Evolutionary conservation across 1,140 invertebrate species (phyloP).

Genomic region (Branchinecta lindahli): DNA sequence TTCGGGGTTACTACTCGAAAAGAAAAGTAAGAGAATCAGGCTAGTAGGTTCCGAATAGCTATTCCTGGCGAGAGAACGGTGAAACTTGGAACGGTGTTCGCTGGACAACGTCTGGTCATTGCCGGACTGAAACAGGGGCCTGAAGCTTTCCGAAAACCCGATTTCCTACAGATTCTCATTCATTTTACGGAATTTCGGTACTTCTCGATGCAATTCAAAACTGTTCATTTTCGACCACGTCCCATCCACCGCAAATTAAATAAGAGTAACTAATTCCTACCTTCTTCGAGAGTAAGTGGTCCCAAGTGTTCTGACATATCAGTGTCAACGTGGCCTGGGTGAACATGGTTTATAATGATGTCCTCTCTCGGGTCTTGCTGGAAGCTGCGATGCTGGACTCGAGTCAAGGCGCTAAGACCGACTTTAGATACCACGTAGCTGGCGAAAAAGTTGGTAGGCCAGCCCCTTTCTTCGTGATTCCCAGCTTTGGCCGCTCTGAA

Average conservation of each 20-base stretch:
- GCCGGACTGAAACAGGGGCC: no score
- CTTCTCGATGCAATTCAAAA: no score
- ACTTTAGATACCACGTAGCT: conserved; percentile 53
- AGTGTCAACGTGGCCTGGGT: conserved; percentile 52
- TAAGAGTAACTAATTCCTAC: conserved; percentile 27
- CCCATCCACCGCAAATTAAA: conserved; percentile 20
- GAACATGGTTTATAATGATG: conserved; percentile 48
- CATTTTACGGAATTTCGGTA: no score
- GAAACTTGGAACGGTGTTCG: no score
- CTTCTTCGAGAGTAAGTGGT: conserved; percentile 45
- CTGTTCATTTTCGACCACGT: no score
- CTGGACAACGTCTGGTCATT: no score
- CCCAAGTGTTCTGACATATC: conserved; percentile 56
- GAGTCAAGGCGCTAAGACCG: conserved; percentile 41
- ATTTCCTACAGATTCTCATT: no score
- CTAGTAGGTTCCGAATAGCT: no score
- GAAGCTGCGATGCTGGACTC: conserved; percentile 47
- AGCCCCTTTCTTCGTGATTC: conserved; percentile 39
- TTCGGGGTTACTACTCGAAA: no score
- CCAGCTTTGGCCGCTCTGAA: conserved; percentile 40
- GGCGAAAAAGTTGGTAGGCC: conserved; percentile 33
- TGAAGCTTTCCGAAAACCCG: no score
- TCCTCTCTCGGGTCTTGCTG: conserved; percentile 32
- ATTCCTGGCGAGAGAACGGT: no score
- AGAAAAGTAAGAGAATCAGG: no score